These are phyloP conservation scores for Eupithecia subumbrata DNA, from an alignment of 2,888 invertebrate species.

Conservation along the genomic window DNA sequence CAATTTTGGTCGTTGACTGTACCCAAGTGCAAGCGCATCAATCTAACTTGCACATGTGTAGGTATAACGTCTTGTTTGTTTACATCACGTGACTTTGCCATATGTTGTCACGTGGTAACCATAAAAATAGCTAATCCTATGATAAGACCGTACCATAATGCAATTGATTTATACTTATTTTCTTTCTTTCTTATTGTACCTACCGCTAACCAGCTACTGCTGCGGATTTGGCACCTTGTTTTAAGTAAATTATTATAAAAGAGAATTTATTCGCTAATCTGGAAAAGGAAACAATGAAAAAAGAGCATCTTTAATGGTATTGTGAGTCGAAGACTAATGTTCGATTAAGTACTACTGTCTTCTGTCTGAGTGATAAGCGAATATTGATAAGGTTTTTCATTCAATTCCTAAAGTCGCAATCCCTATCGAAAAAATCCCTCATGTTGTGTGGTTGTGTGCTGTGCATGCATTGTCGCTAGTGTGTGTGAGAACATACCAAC, in stretches of 20 bases:
- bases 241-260: too few relatives aligned
- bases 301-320: background rate
- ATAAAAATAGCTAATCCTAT: background rate
- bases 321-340: background rate
- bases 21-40: background rate
- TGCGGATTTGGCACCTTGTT: too few relatives aligned
- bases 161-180: too few relatives aligned
- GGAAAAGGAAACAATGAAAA: background rate
- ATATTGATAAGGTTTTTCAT: background rate
- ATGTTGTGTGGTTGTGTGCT: background rate
- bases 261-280: background rate
- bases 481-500: constrained; percentile 4
- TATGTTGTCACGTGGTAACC: background rate
- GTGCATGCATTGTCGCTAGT: background rate
- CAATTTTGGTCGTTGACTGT: background rate
- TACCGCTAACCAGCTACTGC: too few relatives aligned
- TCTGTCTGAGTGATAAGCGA: background rate
- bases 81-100: constrained; percentile 9
- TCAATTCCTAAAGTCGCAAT: background rate
- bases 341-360: background rate
- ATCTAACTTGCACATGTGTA: background rate
- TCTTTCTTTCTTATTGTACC: too few relatives aligned
- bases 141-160: too few relatives aligned
- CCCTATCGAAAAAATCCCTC: background rate
- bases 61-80: background rate